A percentile compares a stretch with the other conserved stretches of the same genome.
These are phyloP conservation scores for Protaetia brevitarsis DNA, from an alignment of 1,140 invertebrate genomes.

Conservation along the genomic window DNA sequence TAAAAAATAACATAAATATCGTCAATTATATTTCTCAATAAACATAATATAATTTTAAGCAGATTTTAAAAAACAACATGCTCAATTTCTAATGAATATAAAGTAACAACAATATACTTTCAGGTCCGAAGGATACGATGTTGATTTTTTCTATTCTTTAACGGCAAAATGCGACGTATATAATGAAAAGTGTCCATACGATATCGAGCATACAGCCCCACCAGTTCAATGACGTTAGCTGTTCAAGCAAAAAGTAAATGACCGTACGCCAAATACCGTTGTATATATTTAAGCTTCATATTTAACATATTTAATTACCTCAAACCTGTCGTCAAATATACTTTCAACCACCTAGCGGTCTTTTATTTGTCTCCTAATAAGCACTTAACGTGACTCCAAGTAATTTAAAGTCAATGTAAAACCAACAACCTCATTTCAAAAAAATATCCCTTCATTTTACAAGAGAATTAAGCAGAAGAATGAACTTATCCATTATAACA, in stretches of 20 bases:
- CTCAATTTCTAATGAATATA: neutral
- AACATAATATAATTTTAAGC: no score
- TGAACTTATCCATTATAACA: conserved; percentile 15
- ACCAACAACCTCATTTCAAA: no score
- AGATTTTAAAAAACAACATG: no score
- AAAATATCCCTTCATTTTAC: no score
- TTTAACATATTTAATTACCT: neutral
- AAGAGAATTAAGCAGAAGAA: conserved; percentile 13
- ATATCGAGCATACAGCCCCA: neutral
- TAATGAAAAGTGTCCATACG: conserved; percentile 20
- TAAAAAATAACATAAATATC: no score
- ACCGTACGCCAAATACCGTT: neutral
- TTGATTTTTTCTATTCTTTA: conserved; percentile 17
- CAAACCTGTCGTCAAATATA: neutral
- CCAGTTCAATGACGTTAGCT: neutral
- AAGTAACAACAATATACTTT: neutral
- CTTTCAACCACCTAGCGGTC: neutral
- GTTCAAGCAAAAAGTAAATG: neutral
- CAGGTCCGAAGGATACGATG: conserved; percentile 24
- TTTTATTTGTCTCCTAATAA: conserved; percentile 7
- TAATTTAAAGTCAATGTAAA: no score
- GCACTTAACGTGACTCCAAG: no score
- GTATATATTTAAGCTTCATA: conserved; percentile 1
- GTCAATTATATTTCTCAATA: neutral
- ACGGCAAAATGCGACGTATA: conserved; percentile 14